Conservation (phyloP, 2,797 vertebrate species). For the Diceros bicornis region DNA sequence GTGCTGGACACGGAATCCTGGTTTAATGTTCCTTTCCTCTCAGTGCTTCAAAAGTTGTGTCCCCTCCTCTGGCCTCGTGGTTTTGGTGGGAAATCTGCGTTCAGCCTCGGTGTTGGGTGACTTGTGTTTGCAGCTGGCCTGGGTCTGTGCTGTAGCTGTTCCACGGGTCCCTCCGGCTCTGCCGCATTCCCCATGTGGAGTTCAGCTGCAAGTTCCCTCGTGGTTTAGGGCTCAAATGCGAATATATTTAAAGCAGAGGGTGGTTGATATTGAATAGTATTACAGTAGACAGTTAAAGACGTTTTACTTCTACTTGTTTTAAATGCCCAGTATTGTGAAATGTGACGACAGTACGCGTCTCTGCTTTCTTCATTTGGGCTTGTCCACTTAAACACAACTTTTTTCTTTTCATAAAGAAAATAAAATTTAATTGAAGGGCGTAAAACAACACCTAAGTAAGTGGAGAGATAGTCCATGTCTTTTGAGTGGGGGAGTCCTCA, state of each 20-base stretch:
- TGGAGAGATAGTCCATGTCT: rapidly evolving
- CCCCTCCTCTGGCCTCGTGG: not conserved
- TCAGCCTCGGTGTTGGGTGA: not conserved
- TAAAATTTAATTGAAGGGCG: not conserved
- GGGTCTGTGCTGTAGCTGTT: not conserved
- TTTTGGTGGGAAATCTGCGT: not conserved
- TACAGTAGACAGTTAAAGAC: not conserved
- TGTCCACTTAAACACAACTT: too few species aligned
- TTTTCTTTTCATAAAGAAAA: not conserved
- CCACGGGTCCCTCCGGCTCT: not conserved
- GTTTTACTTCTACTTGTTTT: too few species aligned
- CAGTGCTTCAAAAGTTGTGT: not conserved
- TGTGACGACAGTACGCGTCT: not conserved
- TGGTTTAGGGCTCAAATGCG: too few species aligned
- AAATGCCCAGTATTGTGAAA: too few species aligned
- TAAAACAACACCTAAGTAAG: rapidly evolving
- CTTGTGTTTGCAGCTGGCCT: not conserved
- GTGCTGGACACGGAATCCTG: not conserved
- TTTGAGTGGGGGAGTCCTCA: rapidly evolving
- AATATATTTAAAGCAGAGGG: not conserved
- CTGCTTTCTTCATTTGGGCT: not conserved
- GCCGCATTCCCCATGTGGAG: not conserved
- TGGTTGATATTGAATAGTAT: too few species aligned
- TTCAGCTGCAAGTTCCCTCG: not conserved
- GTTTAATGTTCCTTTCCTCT: too few species aligned